Conservation (phyloP, 1,140 invertebrate genomes). For the Zophobas morio region DNA sequence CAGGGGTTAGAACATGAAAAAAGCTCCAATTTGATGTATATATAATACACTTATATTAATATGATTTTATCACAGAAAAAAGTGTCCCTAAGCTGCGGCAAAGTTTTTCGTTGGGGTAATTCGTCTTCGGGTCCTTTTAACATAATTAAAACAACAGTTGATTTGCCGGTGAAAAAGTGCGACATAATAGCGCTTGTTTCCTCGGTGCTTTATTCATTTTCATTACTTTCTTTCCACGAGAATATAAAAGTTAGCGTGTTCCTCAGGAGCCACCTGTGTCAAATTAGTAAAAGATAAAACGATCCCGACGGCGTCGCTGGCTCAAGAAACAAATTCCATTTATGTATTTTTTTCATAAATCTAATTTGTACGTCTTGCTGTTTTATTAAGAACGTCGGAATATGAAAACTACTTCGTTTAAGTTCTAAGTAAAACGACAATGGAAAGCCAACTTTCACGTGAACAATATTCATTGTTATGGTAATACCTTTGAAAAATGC, state of each 20-base stretch:
- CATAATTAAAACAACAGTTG: slow-evolving; percentile 30
- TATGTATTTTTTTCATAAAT: slow-evolving; percentile 57
- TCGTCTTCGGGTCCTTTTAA: slow-evolving; percentile 13
- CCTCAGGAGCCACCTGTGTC: slow-evolving; percentile 59
- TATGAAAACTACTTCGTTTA: slow-evolving; percentile 50
- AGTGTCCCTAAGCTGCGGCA: too few relatives aligned
- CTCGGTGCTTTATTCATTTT: slow-evolving; percentile 51
- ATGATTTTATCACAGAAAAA: too few relatives aligned
- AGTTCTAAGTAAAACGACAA: slow-evolving; percentile 23
- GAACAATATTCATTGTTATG: slow-evolving; percentile 32
- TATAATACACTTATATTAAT: too few relatives aligned
- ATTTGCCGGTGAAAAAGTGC: slow-evolving; percentile 31
- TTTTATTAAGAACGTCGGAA: slow-evolving; percentile 50
- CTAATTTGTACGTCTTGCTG: slow-evolving; percentile 54
- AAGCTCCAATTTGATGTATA: too few relatives aligned
- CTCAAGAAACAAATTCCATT: slow-evolving; percentile 56
- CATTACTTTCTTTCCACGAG: slow-evolving; percentile 49
- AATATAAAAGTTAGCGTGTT: slow-evolving; percentile 51
- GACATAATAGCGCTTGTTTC: slow-evolving; percentile 39
- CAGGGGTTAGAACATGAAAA: too few relatives aligned
- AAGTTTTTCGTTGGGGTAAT: not conserved
- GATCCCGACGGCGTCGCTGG: slow-evolving; percentile 56
- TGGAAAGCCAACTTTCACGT: slow-evolving; percentile 9
- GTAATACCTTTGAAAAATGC: slow-evolving; percentile 20
- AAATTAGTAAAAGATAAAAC: slow-evolving; percentile 62